Conservation (phyloP, 2,888 invertebrate species). For the Ctenicera cuprea region DNA sequence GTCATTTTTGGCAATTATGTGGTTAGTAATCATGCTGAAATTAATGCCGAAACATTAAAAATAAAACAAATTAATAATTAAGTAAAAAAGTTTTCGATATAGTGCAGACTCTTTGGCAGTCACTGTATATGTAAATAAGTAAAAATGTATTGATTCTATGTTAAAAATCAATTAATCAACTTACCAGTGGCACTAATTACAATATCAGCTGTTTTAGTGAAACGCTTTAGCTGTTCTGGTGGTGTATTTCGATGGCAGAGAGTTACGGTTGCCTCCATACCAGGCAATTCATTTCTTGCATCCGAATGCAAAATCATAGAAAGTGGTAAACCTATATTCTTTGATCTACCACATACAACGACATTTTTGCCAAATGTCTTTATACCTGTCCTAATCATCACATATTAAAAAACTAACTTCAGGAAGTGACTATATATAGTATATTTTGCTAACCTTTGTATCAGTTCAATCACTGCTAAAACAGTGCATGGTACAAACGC, state of each 20-base stretch:
- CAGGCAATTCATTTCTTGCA: constrained; percentile 80
- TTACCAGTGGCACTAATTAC: constrained; percentile 85
- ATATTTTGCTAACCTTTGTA: constrained; percentile 73
- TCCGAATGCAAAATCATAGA: constrained; percentile 90
- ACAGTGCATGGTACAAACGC: constrained; percentile 88
- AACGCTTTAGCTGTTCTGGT: constrained; percentile 81
- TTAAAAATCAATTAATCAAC: too few relatives aligned
- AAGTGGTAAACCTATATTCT: constrained; percentile 94
- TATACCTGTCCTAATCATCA: constrained; percentile 74
- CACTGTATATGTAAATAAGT: too few relatives aligned
- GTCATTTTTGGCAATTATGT: too few relatives aligned
- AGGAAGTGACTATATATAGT: neutral
- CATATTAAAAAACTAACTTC: neutral
- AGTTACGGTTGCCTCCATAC: constrained; percentile 91
- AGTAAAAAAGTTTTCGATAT: too few relatives aligned
- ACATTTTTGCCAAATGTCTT: constrained; percentile 91
- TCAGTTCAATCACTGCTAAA: constrained; percentile 82
- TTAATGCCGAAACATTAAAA: too few relatives aligned
- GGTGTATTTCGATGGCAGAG: constrained; percentile 94
- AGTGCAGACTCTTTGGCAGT: too few relatives aligned
- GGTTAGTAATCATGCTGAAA: too few relatives aligned
- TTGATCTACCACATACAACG: constrained; percentile 92
- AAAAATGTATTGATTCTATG: too few relatives aligned
- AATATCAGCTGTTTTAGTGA: constrained; percentile 85
- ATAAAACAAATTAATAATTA: too few relatives aligned